phyloP scores from a whole-genome alignment of 2,113 vertebrate species.

The Rhadina sibilatrix region DNA sequence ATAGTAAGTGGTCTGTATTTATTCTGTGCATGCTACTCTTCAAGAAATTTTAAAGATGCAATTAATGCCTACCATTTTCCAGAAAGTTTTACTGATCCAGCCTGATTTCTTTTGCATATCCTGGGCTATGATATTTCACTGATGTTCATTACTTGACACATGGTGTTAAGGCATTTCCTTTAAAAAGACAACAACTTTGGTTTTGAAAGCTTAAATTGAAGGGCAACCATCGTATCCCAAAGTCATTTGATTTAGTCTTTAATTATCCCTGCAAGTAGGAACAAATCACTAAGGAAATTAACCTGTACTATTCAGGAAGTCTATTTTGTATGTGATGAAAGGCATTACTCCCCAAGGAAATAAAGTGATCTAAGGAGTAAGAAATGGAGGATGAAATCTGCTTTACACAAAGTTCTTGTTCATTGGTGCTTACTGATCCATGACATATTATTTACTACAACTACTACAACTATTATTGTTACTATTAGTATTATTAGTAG shows the following conservation, averaged over 20 bases:
- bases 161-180: neutral
- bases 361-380: neutral
- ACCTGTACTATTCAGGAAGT: neutral
- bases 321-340: neutral
- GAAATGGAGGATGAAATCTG: neutral
- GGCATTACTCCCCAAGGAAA: neutral
- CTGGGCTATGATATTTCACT: neutral
- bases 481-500: too few species aligned
- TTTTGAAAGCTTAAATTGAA: neutral
- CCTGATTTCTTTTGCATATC: neutral
- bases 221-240: neutral
- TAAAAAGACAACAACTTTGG: neutral
- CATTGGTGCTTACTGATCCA: neutral
- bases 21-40: neutral
- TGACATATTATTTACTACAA: neutral
- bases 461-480: neutral
- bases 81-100: neutral
- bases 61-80: neutral
- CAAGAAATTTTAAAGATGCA: neutral
- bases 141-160: neutral
- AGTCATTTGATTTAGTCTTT: neutral
- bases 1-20: neutral
- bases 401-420: neutral
- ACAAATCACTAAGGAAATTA: slow-evolving; percentile 29
- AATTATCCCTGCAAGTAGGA: slow-evolving; percentile 15